These are phyloP conservation scores for Sigmodon hispidus DNA, from an alignment of 2,113 vertebrate genomes.

Conservation along the genomic window DNA sequence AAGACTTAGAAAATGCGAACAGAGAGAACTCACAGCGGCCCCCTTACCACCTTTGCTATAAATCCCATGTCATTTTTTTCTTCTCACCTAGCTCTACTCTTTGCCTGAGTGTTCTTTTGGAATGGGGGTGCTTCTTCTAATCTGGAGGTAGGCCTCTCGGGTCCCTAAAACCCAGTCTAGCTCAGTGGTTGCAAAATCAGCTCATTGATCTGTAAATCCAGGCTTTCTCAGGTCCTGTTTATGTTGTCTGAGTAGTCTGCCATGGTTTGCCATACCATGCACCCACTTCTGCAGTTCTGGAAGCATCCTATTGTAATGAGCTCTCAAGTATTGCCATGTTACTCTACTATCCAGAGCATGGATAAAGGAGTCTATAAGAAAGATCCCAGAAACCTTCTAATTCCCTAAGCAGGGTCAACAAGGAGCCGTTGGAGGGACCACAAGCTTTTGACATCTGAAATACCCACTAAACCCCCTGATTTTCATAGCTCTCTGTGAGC, in stretches of 20 bases:
- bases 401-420: not conserved
- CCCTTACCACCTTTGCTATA: not conserved
- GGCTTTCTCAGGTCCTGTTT: not conserved
- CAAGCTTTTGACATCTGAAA: not conserved
- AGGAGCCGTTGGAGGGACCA: not conserved
- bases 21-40: not conserved
- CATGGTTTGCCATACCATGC: too few species aligned
- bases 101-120: not conserved
- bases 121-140: not conserved
- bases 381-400: not conserved
- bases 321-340: not conserved
- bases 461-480: not conserved
- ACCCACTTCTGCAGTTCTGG: not conserved
- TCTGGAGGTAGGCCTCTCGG: not conserved
- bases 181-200: not conserved
- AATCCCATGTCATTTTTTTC: not conserved
- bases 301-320: not conserved
- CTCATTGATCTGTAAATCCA: not conserved
- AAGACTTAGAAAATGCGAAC: not conserved
- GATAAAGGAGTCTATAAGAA: not conserved
- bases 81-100: not conserved
- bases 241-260: not conserved
- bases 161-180: not conserved
- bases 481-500: not conserved
- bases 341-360: not conserved